Evolutionary conservation across 2,113 vertebrate species (phyloP).

Genomic region (Microcebus lehilahytsara): DNA sequence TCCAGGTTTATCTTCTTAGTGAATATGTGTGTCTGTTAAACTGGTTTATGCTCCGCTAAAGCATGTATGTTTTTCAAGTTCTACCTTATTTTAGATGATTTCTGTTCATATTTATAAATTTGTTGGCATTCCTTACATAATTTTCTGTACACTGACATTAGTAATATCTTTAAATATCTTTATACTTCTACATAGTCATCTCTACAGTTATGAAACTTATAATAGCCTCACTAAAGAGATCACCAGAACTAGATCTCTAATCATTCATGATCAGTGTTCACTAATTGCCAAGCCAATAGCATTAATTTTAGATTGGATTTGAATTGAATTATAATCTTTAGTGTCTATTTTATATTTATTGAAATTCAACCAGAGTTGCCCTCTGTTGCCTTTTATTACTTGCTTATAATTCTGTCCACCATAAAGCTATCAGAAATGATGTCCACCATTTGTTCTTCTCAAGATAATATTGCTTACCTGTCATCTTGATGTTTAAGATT

Average conservation of each 20-base stretch:
- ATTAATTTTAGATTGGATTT: slow-evolving; percentile 32
- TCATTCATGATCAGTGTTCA: background rate
- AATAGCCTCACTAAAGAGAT: background rate
- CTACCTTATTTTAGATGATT: slow-evolving; percentile 21
- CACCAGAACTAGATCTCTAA: background rate
- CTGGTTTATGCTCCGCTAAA: slow-evolving; percentile 24
- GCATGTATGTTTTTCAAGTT: slow-evolving; percentile 9
- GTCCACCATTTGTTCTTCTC: slow-evolving; percentile 57
- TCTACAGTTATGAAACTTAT: background rate
- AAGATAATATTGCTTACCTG: slow-evolving; percentile 58
- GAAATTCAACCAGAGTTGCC: background rate
- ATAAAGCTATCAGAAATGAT: slow-evolving; percentile 52
- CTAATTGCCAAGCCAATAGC: background rate
- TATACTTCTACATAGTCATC: background rate
- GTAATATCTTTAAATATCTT: slow-evolving; percentile 10
- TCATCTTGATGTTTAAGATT: slow-evolving; percentile 57
- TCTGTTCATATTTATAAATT: slow-evolving; percentile 25
- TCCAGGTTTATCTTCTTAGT: background rate
- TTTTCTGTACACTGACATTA: slow-evolving; percentile 37
- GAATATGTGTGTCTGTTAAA: slow-evolving; percentile 11
- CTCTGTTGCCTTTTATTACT: slow-evolving; percentile 12
- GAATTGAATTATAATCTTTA: slow-evolving; percentile 34
- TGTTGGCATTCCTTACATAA: background rate
- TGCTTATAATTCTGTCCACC: slow-evolving; percentile 40
- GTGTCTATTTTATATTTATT: slow-evolving; percentile 23